These are phyloP conservation scores for Charina bottae DNA, from an alignment of 2,113 vertebrate genomes.

Conservation along the genomic window DNA sequence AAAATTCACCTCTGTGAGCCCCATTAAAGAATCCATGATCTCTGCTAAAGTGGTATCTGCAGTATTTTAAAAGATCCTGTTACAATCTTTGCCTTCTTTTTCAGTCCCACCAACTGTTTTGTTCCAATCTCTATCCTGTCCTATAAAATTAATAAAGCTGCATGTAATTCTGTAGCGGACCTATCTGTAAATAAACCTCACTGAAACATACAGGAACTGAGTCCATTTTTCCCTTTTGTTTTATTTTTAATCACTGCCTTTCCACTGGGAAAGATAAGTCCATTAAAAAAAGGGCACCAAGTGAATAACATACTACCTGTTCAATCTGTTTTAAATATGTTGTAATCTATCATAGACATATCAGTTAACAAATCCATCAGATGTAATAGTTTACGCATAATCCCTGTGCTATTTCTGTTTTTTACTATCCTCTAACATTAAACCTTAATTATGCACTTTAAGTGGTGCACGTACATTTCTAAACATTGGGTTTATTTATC, in stretches of 20 bases:
- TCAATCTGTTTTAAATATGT: slow-evolving; percentile 20
- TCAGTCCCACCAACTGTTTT: neutral
- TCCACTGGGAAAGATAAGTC: slow-evolving; percentile 18
- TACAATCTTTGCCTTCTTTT: slow-evolving; percentile 24
- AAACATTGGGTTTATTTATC: neutral
- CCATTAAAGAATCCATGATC: neutral
- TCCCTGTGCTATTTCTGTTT: neutral
- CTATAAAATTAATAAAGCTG: neutral
- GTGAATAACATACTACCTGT: neutral
- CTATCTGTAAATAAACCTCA: neutral
- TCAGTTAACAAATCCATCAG: slow-evolving; percentile 20
- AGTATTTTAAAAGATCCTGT: slow-evolving; percentile 14
- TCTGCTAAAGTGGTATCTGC: slow-evolving; percentile 26
- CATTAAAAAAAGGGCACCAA: slow-evolving; percentile 13
- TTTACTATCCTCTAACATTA: neutral
- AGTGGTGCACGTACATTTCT: neutral
- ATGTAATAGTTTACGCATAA: neutral
- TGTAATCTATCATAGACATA: slow-evolving; percentile 2
- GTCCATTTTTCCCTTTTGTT: neutral
- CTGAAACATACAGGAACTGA: neutral
- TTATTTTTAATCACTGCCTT: neutral
- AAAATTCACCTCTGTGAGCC: neutral
- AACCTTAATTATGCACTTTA: neutral
- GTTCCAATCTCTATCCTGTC: neutral
- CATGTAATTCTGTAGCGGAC: neutral